Percentiles rank a stretch among this genome's conserved stretches.
phyloP scores from a whole-genome alignment of 2,888 invertebrate genomes.

The Zhengitettix transpicula region DNA sequence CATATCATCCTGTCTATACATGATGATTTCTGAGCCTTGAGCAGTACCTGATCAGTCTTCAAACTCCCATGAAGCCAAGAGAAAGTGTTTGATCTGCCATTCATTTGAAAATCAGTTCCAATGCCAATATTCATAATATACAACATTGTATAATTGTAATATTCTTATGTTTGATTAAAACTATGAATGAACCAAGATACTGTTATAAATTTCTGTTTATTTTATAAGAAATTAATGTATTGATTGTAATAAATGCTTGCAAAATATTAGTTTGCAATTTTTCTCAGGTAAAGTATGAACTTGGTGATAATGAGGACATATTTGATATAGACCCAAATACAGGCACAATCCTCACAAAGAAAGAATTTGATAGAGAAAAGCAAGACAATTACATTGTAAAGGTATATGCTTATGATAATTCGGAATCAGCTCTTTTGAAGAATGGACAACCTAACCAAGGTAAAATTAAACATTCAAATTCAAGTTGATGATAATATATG shows the following conservation, averaged over 20 bases:
- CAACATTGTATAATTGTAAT: neutral
- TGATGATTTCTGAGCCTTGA: too few species aligned
- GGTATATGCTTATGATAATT: slow-evolving; percentile 79
- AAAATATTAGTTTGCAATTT: neutral
- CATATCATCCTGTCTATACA: too few species aligned
- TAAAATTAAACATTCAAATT: slow-evolving; percentile 8
- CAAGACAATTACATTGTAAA: slow-evolving; percentile 75
- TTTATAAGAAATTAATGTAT: neutral
- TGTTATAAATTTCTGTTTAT: neutral
- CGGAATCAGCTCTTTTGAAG: slow-evolving; percentile 56
- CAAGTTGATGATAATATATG: too few species aligned
- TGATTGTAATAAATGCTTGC: too few species aligned
- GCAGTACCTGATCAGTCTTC: too few species aligned
- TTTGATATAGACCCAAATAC: slow-evolving; percentile 72
- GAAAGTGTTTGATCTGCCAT: too few species aligned
- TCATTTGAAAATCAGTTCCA: too few species aligned
- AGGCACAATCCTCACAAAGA: slow-evolving; percentile 72
- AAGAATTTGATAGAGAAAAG: slow-evolving; percentile 72
- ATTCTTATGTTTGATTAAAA: neutral
- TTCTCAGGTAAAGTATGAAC: slow-evolving; percentile 48
- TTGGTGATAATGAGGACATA: slow-evolving; percentile 46
- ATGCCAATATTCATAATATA: too few species aligned
- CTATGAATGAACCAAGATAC: neutral
- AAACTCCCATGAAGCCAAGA: too few species aligned
- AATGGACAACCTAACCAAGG: slow-evolving; percentile 54